These are phyloP conservation scores for Geothlypis trichas DNA, from an alignment of 2,113 vertebrate species.

Conservation along the genomic window DNA sequence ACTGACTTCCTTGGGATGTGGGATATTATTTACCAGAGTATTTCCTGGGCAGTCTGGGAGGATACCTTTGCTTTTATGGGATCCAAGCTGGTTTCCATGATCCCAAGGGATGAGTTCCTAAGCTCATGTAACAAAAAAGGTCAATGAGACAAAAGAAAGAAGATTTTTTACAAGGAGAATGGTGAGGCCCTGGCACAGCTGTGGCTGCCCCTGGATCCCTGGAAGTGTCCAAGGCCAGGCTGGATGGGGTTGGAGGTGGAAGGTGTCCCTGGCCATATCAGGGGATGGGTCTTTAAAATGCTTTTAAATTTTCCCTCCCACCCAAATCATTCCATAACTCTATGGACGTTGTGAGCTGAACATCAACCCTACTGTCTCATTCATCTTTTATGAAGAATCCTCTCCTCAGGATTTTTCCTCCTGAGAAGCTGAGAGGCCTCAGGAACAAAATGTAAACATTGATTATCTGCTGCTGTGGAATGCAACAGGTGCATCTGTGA, in stretches of 20 bases:
- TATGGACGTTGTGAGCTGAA: background rate
- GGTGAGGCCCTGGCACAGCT: background rate
- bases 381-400: no score
- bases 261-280: background rate
- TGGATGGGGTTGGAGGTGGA: background rate
- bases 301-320: background rate
- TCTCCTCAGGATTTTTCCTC: no score
- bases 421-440: no score
- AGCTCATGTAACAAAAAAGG: background rate
- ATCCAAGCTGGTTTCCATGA: background rate
- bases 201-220: background rate
- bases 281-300: background rate
- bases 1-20: rapidly evolving
- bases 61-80: background rate
- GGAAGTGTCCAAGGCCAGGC: background rate
- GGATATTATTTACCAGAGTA: background rate
- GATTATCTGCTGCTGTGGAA: no score
- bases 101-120: background rate
- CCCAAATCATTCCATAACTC: background rate
- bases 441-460: no score
- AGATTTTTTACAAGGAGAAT: background rate
- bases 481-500: no score
- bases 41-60: background rate
- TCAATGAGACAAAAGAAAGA: background rate
- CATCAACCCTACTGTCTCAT: background rate